These are phyloP conservation scores for Pseudococcus viburni DNA, from an alignment of 2,888 invertebrate species.

Conservation along the genomic window DNA sequence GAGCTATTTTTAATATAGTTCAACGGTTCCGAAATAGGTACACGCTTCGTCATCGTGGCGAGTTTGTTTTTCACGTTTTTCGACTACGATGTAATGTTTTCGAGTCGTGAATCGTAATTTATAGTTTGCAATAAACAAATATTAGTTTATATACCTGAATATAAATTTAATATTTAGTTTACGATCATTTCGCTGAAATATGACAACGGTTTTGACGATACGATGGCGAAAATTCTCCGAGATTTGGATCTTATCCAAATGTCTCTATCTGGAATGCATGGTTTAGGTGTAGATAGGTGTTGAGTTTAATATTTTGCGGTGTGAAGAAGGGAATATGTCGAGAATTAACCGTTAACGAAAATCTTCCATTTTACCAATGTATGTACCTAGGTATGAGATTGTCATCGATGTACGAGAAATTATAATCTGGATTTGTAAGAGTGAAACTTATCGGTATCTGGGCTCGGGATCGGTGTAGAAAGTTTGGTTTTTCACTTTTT, in stretches of 20 bases:
- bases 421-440: neutral
- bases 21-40: neutral
- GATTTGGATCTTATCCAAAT: neutral
- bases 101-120: neutral
- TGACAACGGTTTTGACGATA: neutral
- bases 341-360: too few species aligned
- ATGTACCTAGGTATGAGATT: neutral
- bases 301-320: neutral
- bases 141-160: neutral
- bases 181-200: neutral
- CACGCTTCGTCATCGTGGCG: neutral
- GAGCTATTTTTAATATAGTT: neutral
- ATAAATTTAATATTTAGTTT: slow-evolving; percentile 1
- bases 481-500: neutral
- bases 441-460: neutral
- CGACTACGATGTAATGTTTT: neutral
- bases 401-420: neutral
- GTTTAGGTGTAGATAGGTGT: neutral
- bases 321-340: neutral
- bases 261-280: neutral
- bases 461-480: neutral
- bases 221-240: neutral
- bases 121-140: neutral
- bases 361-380: too few species aligned
- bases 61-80: neutral